Conservation (phyloP, 1,140 invertebrate species). For the Proales similis region DNA sequence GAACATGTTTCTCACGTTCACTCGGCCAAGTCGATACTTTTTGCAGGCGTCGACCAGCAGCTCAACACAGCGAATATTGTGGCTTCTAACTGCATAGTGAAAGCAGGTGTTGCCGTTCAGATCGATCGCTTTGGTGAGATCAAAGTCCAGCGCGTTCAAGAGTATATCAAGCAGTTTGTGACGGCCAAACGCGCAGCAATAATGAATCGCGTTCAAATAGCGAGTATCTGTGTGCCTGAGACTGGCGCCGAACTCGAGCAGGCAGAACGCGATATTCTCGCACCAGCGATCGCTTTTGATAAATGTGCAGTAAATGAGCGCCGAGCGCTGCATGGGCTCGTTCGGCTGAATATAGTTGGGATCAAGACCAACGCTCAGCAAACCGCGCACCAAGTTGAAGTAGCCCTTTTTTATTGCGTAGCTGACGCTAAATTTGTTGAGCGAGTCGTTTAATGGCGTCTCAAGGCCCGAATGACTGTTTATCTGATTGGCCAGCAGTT, state of each 20-base stretch:
- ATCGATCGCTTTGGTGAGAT: constrained; percentile 40
- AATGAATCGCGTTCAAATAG: constrained; percentile 46
- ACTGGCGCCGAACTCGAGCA: constrained; percentile 45
- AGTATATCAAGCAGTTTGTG: constrained; percentile 41
- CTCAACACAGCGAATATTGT: constrained; percentile 41
- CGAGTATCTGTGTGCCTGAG: constrained; percentile 41
- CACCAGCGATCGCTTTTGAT: constrained; percentile 45
- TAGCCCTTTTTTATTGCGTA: constrained; percentile 43
- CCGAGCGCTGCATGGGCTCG: constrained; percentile 40
- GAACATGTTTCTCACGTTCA: constrained; percentile 40
- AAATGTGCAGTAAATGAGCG: constrained; percentile 44
- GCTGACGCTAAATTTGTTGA: too few relatives aligned
- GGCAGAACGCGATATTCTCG: constrained; percentile 42
- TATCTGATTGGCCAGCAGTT: too few relatives aligned
- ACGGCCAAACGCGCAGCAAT: constrained; percentile 44
- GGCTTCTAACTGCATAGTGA: constrained; percentile 44
- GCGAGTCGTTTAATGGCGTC: too few relatives aligned
- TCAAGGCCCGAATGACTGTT: too few relatives aligned
- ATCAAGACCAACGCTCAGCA: constrained; percentile 43
- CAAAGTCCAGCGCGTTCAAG: constrained; percentile 45
- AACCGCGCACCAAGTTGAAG: constrained; percentile 43
- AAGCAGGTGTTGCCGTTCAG: constrained; percentile 45
- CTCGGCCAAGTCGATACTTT: constrained; percentile 41
- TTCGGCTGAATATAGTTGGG: constrained; percentile 41
- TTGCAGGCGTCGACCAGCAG: constrained; percentile 40